phyloP scores from a whole-genome alignment of 2,888 invertebrate genomes.

The Nasonia oneida region DNA sequence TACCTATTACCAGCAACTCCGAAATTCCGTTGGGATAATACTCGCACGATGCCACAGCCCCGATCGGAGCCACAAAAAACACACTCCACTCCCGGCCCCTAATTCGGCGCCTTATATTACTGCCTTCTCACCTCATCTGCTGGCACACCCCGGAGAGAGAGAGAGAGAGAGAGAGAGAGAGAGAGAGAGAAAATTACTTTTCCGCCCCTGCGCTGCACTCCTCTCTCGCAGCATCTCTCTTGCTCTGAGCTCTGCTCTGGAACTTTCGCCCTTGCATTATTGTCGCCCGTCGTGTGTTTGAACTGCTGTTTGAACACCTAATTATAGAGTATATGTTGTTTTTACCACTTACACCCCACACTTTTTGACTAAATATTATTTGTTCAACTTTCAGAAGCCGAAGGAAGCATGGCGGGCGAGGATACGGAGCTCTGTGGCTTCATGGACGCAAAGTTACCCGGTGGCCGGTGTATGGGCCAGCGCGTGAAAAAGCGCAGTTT shows the following conservation, averaged over 20 bases:
- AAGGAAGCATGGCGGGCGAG: constrained; percentile 59
- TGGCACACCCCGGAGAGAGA: background rate
- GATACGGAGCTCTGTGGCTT: constrained; percentile 74
- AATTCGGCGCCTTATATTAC: background rate
- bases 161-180: background rate
- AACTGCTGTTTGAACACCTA: too few species aligned
- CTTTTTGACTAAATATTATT: background rate
- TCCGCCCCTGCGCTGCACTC: background rate
- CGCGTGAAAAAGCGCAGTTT: constrained; percentile 72
- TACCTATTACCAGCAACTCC: background rate
- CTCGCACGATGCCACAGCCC: too few species aligned
- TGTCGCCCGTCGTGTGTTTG: too few species aligned
- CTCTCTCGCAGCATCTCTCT: background rate
- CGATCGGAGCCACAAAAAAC: background rate
- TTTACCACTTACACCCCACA: too few species aligned
- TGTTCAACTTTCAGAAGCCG: constrained; percentile 26
- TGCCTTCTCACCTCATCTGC: background rate
- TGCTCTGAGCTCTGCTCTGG: too few species aligned
- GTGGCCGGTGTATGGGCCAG: constrained; percentile 70
- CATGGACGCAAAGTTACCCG: constrained; percentile 73
- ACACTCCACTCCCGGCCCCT: background rate
- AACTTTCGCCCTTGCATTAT: too few species aligned
- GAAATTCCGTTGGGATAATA: too few species aligned
- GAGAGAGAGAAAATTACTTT: background rate
- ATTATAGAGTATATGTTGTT: too few species aligned